Base-by-base conservation (phyloP, 2,888 invertebrate genomes). In the Selenia dentaria region DNA sequence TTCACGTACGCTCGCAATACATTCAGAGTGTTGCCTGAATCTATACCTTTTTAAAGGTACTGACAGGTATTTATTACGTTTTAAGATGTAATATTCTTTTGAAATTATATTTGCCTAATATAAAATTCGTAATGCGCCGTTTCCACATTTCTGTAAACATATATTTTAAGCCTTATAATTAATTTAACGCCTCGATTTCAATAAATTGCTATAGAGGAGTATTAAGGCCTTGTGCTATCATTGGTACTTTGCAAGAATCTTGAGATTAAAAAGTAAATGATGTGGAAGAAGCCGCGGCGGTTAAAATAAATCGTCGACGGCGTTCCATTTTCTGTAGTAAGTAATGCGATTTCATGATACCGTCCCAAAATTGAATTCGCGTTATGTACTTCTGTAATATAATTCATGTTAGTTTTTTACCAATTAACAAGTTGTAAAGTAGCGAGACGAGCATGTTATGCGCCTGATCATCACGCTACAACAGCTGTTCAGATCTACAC, bases 181-280 rank as follows among this genome's bases (percentile, higher is more conserved):
- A n/a, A n/a, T n/a, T n/a, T 31, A 37, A 13, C 34, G 14, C 26
- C 16, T 38, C 37, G 11, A n/a, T 25, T 35, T 28, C 22, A 35
- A 29, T 35, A 40, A 20, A 22, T 40, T 27, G 39, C 31, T 12
- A 38, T 36, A 31, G 33, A 39, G 34, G 16, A 31, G 20, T 35
- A 42, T 49, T 44, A 50, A 48, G 33, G 45, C 35, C 33, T 50
- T 28, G 44, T 35, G 45, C 37, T 79, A 81, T 83, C 77, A 79
- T 78, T 68, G 79, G 74, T 77, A 79, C 72, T 83, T 81, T 72
- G 78, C 70, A 74, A 74, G 75, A 78, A 78, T 78, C 80, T 80
- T 79, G 73, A 76, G 78, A 87, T 87, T 86, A 82, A 86, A 83
- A 86, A 86, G 75, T 72, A 81, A 89, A 88, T 87, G 88, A 86